Evolutionary conservation across 2,888 invertebrate genomes (phyloP).

Genomic region (Agrochola lychnidis): DNA sequence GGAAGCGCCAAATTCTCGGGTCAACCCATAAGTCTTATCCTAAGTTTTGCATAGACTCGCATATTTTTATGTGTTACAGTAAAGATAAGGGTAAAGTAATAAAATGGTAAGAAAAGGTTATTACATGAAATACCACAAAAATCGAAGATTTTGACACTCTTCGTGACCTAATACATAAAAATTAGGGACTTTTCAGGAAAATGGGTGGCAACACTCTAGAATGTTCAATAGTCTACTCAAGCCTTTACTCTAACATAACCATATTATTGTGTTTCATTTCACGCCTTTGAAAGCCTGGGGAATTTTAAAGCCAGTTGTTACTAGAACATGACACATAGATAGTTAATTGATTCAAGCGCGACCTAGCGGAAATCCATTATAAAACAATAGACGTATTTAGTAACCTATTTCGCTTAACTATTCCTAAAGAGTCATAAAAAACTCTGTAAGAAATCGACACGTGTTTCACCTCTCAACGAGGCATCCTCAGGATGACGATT

Average conservation of each 20-base stretch:
- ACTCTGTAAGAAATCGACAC: too few relatives aligned
- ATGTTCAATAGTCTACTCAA: background rate
- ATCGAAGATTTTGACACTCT: background rate
- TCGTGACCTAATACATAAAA: background rate
- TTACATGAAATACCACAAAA: slow-evolving; percentile 11
- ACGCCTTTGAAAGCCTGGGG: background rate
- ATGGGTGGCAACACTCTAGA: background rate
- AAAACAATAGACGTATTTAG: too few relatives aligned
- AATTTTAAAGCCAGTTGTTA: background rate
- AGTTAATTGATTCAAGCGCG: too few relatives aligned
- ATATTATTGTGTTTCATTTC: background rate
- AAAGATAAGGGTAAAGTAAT: slow-evolving; percentile 50
- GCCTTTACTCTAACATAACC: background rate
- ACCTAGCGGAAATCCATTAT: too few relatives aligned
- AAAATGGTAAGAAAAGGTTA: slow-evolving; percentile 32
- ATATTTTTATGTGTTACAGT: slow-evolving; percentile 46
- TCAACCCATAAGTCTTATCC: slow-evolving; percentile 35
- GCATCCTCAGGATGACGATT: too few relatives aligned
- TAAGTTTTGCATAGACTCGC: slow-evolving; percentile 46
- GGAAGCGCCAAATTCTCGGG: slow-evolving; percentile 30
- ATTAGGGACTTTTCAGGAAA: background rate
- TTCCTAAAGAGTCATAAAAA: too few relatives aligned
- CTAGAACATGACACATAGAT: too few relatives aligned
- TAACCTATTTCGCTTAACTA: too few relatives aligned
- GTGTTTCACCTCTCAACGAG: too few relatives aligned